Conservation (phyloP, 2,797 vertebrate genomes). For the Dipus sagitta region DNA sequence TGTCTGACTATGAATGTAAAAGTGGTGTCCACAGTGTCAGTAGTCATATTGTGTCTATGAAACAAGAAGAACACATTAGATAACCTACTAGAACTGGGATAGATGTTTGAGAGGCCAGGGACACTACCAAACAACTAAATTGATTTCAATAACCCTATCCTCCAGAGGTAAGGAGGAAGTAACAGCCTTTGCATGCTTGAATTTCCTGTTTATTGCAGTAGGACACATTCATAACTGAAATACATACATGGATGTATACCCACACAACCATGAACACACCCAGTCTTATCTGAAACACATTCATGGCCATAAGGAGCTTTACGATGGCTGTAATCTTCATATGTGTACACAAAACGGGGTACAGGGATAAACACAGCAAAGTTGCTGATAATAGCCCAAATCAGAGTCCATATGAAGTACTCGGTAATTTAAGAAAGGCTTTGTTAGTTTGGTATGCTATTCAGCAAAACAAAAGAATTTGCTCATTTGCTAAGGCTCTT, state of each 20-base stretch:
- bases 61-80: neutral
- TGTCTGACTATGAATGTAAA: conserved; percentile 6
- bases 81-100: neutral
- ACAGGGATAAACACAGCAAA: neutral
- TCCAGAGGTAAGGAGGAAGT: neutral
- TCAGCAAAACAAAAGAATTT: neutral
- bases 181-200: neutral
- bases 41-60: neutral
- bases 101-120: neutral
- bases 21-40: neutral
- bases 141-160: neutral
- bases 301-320: neutral
- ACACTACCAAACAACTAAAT: neutral
- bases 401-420: neutral
- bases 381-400: neutral
- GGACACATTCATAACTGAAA: conserved; percentile 7
- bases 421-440: neutral
- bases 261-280: neutral
- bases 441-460: neutral
- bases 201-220: conserved; percentile 1
- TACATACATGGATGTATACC: neutral
- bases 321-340: neutral
- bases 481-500: neutral
- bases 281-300: neutral
- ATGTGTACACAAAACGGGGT: neutral